phyloP scores from a whole-genome alignment of 1,140 invertebrate species.

The Phenacoccus solenopsis region DNA sequence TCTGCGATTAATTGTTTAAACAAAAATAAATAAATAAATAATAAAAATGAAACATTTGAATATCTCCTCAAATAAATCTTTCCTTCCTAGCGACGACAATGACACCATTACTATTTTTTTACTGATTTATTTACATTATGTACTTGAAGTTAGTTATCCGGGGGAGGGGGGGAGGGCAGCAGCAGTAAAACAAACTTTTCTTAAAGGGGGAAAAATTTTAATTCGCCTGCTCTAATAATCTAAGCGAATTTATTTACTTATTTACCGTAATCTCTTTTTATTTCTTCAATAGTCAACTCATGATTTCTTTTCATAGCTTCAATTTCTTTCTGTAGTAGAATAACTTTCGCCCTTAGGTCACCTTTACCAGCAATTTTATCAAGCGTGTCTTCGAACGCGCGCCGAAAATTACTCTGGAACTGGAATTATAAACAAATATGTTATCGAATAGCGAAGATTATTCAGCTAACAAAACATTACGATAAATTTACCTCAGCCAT shows the following conservation, averaged over 20 bases:
- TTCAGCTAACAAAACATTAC: neutral
- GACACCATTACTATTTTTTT: too few species aligned
- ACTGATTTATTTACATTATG: too few species aligned
- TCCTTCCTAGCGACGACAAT: too few species aligned
- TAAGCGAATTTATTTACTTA: constrained; percentile 19
- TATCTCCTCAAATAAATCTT: too few species aligned
- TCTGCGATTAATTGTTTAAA: too few species aligned
- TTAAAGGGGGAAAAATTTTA: too few species aligned
- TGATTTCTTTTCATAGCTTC: constrained; percentile 51
- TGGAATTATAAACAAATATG: constrained; percentile 22
- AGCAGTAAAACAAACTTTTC: too few species aligned
- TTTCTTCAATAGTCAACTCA: constrained; percentile 45
- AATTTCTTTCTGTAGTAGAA: constrained; percentile 45
- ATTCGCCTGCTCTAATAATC: too few species aligned
- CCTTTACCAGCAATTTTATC: constrained; percentile 37
- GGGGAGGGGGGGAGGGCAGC: too few species aligned
- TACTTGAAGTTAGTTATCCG: too few species aligned
- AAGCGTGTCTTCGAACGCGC: constrained; percentile 43
- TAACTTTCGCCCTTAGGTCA: constrained; percentile 41
- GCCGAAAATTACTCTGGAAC: constrained; percentile 42
- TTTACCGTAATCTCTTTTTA: constrained; percentile 44
- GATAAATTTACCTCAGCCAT: neutral
- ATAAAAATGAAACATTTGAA: too few species aligned
- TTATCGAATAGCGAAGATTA: neutral
- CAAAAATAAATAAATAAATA: too few species aligned